Base-by-base conservation (phyloP, 1,140 invertebrate genomes). In the Drosophila watanabei region DNA sequence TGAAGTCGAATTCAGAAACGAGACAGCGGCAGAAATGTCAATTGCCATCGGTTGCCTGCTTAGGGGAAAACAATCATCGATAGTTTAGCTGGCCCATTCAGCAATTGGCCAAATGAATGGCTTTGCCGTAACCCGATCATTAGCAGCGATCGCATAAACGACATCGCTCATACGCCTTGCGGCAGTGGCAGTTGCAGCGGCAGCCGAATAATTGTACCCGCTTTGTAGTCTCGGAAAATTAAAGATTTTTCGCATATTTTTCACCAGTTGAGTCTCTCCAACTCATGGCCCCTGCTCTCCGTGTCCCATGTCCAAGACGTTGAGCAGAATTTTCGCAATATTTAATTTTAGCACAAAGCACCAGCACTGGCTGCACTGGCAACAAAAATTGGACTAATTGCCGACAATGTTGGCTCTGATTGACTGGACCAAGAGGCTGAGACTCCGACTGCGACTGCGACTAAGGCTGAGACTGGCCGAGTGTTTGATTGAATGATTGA, bases 201-300 rank as follows among this genome's bases (percentile, higher is more conserved):
- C 51, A 49, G 39, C 28, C 43, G 39, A 77, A 80, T 79, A 85
- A 85, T 82, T 79, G 86, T 33, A 71, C 77, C 71, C 65, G 82
- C 79, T 89, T 88, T 86, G 78, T 82, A 71, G 72, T 76, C 71
- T 66, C 54, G 18, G 64, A 79, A 82, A 89, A 82, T 86, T 90
- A 82, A 77, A 89, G 86, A 89, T 89, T 89, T 88, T 90, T 90
- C 86, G 81, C 80, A 89, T 89, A 90, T 90, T 89, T 88, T 71
- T 70, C 56, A 43, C 24, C 39, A 35, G 24, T 48, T 54, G 58
- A 54, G 54, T 4, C 20, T 57, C 61, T 13, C 54, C 72, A 82
- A 80, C 86, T 86, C 75, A 82, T 86, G 86, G 77, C 82, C 60
- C 68, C 65, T 77, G 68, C 52, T 24, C 52, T 24, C 52, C 52